Evolutionary conservation across 2,797 vertebrate species (phyloP).

Genomic region (Thaleichthys pacificus): DNA sequence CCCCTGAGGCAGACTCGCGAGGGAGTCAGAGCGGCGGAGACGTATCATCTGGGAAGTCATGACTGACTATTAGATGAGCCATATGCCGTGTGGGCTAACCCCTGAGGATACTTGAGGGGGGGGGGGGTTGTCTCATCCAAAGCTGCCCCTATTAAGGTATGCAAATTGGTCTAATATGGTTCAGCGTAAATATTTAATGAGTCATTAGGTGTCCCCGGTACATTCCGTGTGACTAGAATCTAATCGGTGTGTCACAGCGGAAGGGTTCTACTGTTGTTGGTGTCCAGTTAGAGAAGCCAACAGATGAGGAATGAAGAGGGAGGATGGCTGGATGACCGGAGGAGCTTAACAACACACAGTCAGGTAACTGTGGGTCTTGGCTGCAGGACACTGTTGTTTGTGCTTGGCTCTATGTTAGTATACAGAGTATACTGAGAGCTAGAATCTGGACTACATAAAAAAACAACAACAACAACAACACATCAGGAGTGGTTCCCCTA

Average conservation of each 20-base stretch:
- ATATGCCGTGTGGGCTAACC: conserved; percentile 32
- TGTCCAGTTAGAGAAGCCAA: conserved; percentile 3
- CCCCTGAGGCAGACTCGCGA: not conserved
- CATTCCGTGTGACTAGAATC: conserved; percentile 54
- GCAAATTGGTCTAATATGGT: conserved; percentile 61
- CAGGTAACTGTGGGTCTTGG: not conserved
- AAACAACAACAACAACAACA: not conserved
- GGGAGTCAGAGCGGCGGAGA: not conserved
- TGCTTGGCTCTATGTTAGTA: not conserved
- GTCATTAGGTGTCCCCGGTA: conserved; percentile 53
- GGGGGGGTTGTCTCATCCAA: conserved; percentile 31
- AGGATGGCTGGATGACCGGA: too few species aligned
- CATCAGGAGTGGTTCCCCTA: not conserved
- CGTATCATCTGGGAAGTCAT: not conserved
- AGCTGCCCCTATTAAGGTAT: conserved; percentile 64
- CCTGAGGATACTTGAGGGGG: conserved; percentile 22
- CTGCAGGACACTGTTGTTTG: not conserved
- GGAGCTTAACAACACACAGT: not conserved
- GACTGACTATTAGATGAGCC: too few species aligned
- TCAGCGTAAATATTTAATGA: conserved; percentile 59
- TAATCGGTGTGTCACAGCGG: conserved; percentile 33
- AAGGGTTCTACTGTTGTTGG: conserved; percentile 13
- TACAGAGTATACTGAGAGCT: not conserved
- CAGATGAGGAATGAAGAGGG: too few species aligned
- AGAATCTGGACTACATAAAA: not conserved